Conservation (phyloP, 1,140 invertebrate species). For the Nixonia krombeini region DNA sequence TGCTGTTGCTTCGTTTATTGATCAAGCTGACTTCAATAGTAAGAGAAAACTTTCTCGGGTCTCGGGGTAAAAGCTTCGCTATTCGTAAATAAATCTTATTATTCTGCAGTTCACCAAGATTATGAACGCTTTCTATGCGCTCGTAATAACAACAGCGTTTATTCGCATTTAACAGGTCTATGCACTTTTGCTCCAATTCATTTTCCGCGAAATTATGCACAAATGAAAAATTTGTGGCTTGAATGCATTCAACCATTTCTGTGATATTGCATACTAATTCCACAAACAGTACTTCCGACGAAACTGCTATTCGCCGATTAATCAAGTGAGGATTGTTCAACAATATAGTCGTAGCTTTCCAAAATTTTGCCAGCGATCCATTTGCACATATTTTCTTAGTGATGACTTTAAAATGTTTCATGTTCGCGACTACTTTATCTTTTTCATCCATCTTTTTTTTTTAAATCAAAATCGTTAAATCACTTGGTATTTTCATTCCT, state of each 20-base stretch:
- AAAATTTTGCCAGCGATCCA: conserved; percentile 51
- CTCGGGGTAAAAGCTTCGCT: conserved; percentile 60
- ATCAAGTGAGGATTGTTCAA: conserved; percentile 63
- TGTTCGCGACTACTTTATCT: not conserved
- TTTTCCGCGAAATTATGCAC: conserved; percentile 3
- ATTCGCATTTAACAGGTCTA: conserved; percentile 28
- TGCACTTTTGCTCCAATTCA: conserved; percentile 3
- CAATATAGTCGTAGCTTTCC: conserved; percentile 60
- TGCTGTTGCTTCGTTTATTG: conserved; percentile 25
- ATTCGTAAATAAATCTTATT: conserved; percentile 48
- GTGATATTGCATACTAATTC: conserved; percentile 33
- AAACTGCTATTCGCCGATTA: conserved; percentile 64
- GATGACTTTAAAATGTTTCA: conserved; percentile 39
- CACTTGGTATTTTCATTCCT: conserved; percentile 35
- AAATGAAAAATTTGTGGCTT: conserved; percentile 21
- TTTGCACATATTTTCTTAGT: conserved; percentile 26
- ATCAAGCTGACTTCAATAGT: conserved; percentile 59
- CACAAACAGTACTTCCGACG: conserved; percentile 41
- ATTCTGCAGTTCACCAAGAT: conserved; percentile 1
- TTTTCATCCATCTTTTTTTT: no score
- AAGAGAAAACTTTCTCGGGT: conserved; percentile 53
- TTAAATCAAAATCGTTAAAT: no score
- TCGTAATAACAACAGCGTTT: not conserved
- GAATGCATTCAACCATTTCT: conserved; percentile 33
- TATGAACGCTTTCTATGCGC: not conserved